Percentiles rank a stretch among this genome's conserved stretches.
phyloP scores from a whole-genome alignment of 2,113 vertebrate species.

The Neomonachus schauinslandi region DNA sequence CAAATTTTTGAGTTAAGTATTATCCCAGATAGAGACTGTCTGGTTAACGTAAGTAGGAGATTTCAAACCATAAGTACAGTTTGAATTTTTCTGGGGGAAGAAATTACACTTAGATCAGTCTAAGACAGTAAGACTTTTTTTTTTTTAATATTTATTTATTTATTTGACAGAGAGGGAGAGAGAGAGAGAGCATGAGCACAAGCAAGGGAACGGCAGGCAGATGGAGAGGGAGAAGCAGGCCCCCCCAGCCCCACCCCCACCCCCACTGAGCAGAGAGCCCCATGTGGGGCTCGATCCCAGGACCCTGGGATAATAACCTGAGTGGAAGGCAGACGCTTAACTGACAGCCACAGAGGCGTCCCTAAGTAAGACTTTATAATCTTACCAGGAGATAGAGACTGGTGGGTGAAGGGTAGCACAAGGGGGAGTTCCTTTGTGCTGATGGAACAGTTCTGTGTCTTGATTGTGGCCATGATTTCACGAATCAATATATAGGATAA shows the following conservation, averaged over 20 bases:
- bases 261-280: background rate
- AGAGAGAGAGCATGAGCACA: background rate
- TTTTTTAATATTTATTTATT: background rate
- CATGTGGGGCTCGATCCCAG: background rate
- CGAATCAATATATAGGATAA: background rate
- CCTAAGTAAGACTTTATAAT: background rate
- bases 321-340: background rate
- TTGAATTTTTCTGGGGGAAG: background rate
- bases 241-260: no score
- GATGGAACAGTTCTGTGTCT: background rate
- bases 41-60: background rate
- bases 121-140: background rate
- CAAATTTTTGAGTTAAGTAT: background rate
- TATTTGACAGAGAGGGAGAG: background rate
- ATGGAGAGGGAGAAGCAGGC: background rate
- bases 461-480: background rate
- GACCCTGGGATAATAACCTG: background rate
- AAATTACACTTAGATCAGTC: background rate
- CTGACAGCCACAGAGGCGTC: background rate
- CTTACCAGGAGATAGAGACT: background rate
- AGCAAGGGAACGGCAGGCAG: background rate
- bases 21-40: background rate
- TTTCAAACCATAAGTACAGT: background rate
- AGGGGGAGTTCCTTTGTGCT: background rate
- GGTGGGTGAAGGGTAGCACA: background rate